Conservation (phyloP, 2,888 invertebrate genomes). For the Drosophila hamatofila region DNA sequence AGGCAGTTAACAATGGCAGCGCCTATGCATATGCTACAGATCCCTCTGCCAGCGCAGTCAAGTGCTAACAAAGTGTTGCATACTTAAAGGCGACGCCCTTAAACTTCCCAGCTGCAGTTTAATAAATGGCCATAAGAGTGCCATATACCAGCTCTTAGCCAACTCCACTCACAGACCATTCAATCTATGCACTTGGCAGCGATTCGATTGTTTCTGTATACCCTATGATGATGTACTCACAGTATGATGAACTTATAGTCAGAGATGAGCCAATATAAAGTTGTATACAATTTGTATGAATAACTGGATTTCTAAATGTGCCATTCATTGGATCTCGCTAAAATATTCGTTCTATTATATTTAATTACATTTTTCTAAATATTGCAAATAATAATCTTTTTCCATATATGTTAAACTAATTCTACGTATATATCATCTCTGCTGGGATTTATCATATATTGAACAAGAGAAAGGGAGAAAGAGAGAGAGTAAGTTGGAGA, state of each 20-base stretch:
- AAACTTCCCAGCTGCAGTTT: slow-evolving; percentile 60
- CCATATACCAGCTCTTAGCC: background rate
- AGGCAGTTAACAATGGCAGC: slow-evolving; percentile 56
- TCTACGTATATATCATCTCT: no score
- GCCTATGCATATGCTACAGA: slow-evolving; percentile 68
- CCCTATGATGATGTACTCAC: background rate
- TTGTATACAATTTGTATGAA: no score
- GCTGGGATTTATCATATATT: no score
- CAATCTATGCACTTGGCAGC: background rate
- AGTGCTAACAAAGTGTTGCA: slow-evolving; percentile 57
- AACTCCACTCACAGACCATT: background rate
- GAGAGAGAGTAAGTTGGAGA: no score
- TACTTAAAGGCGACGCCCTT: slow-evolving; percentile 57
- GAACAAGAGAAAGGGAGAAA: no score
- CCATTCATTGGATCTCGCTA: no score
- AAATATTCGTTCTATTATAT: no score
- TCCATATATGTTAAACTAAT: no score
- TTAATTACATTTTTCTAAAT: no score
- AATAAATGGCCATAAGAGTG: slow-evolving; percentile 17
- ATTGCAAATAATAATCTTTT: no score
- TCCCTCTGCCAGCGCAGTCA: slow-evolving; percentile 48
- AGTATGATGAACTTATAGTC: background rate
- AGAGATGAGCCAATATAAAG: no score
- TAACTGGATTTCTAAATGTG: no score
- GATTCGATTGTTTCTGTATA: background rate